Conservation (phyloP, 2,888 invertebrate species). For the Strigamia crassipes region DNA sequence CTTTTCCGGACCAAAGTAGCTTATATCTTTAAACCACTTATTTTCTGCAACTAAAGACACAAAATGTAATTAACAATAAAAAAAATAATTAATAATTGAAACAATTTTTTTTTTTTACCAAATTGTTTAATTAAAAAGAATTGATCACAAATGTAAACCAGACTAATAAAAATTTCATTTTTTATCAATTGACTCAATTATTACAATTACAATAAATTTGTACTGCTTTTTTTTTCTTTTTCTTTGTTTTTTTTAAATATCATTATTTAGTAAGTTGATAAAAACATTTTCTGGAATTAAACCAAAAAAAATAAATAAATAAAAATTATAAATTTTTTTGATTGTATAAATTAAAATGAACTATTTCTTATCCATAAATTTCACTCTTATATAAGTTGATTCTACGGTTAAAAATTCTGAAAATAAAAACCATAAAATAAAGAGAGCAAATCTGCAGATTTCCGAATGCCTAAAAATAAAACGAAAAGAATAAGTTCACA, state of each 20-base stretch:
- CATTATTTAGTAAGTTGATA: neutral
- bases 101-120: conserved; percentile 14
- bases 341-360: neutral
- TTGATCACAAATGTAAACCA: conserved; percentile 27
- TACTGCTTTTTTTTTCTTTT: neutral
- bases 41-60: neutral
- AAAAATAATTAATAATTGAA: neutral
- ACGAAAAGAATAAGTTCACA: neutral
- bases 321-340: neutral
- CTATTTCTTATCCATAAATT: neutral
- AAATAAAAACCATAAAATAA: conserved; percentile 4
- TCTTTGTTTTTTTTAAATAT: neutral
- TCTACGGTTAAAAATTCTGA: conserved; percentile 23
- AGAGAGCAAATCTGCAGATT: neutral
- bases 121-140: conserved; percentile 30
- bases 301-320: neutral
- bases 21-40: neutral
- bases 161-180: conserved; percentile 23
- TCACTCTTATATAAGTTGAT: neutral
- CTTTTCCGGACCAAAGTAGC: neutral
- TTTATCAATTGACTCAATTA: conserved; percentile 23
- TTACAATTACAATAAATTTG: conserved; percentile 40
- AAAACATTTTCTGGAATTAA: conserved; percentile 2
- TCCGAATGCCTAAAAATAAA: conserved; percentile 26
- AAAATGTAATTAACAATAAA: neutral